Base-by-base conservation (phyloP, 2,113 vertebrate genomes). In the Tringa solitaria region DNA sequence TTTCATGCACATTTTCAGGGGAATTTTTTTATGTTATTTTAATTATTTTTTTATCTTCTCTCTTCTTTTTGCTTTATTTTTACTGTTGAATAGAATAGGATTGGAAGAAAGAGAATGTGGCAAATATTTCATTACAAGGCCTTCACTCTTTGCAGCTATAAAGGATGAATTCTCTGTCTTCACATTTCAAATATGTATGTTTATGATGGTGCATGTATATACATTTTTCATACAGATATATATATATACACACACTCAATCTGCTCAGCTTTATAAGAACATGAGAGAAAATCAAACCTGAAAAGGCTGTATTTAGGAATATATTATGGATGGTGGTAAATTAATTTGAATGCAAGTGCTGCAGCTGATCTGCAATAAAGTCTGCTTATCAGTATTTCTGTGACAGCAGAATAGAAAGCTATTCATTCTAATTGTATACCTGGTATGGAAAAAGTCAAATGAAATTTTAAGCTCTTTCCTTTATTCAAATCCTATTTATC, bases 381-480 rank as follows among this genome's bases (percentile, higher is more conserved):
- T 81, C 37, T 87, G 35, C 61, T 73, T 92, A 91, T 94, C 45
- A 4, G 63, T 77, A 64, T 75, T 84, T 92, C 89, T 75, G 12
- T 54, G 57, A 83, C 78, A 85, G 48, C 3, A 9, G 70, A 91
- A 79, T 41, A 79, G 72, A 93, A 77, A 73, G 61, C 68, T 37
- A 59, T 60, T 69, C 57, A 87, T 92, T 84, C 60, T 91, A 93
- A 93, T 74, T 91, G 74, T 63, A 78, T 92, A 90, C 87, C 87
- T 94, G 87, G 37, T 92, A 93, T 84, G 76, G n/a, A 68, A 95
- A 87, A 95, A 94, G 64, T 57, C 33, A 84, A 90, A 84, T 57
- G 53, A 95, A 91, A 81, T 91, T 63, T 93, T 21, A 50, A 89
- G 50, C 75, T 80, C 65, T 95, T 80, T 82, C 77, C 84, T 94